Base-by-base conservation (phyloP, 2,888 invertebrate species). In the Eledone cirrhosa region DNA sequence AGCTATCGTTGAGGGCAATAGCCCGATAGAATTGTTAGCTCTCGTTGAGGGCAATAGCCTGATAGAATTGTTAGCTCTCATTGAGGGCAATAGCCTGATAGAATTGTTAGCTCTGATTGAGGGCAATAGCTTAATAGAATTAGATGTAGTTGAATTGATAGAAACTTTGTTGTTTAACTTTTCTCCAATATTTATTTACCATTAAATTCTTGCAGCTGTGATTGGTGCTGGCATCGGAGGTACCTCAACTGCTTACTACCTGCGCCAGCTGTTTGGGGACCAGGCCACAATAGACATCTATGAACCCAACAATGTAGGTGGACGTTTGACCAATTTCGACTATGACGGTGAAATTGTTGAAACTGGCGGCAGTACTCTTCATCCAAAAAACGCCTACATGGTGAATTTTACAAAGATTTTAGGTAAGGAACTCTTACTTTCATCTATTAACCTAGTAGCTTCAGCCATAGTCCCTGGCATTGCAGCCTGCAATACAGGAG, bases 141-240 rank as follows among this genome's bases (percentile, higher is more conserved):
- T n/a, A n/a, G n/a, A n/a, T n/a, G n/a, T n/a, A n/a, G n/a, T n/a
- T n/a, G n/a, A n/a, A n/a, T n/a, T n/a, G n/a, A 11, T 3, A 11
- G 41, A 11, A 41, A 41, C 11, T 63, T 63, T 19, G 14, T 22
- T 63, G 22, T 63, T 63, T 24, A 63, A 63, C 2, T 16, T 7
- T 24, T 22, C 19, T 4, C 11, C 7, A 24, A 22, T 63, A 1
- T 16, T n/a, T 27, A 63, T 78, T 22, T 29, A 27, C n/a, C n/a
- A 33, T n/a, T n/a, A 53, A 53, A 75, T 78, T 80, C 75, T 77
- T 67, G 48, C 86, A 93, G 94, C 92, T 48, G 92, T 94, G 48
- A 90, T 94, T 81, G 94, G 94, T 24, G 93, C 92, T 74, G 94
- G 94, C 13, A 92, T 94, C 75, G 93, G 94, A 63, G 94, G 94